Conservation (phyloP, 37 sponge, comb jelly and placozoan species). For the Halichondria panicea region DNA sequence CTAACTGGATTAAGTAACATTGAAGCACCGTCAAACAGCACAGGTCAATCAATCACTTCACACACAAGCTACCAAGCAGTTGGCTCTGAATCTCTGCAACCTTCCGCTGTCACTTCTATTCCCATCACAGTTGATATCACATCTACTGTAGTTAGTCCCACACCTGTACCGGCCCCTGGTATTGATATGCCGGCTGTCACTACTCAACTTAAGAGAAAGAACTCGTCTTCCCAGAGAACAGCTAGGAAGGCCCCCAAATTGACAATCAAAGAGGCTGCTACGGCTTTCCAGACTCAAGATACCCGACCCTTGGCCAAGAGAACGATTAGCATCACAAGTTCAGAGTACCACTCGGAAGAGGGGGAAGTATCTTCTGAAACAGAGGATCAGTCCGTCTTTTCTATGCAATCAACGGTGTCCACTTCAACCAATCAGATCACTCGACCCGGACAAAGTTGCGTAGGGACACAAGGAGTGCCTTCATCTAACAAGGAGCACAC, state of each 20-base stretch:
- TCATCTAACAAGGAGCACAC: neutral
- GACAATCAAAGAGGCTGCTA: neutral
- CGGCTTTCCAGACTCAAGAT: neutral
- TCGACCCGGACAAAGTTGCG: neutral
- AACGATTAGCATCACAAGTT: neutral
- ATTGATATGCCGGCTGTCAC: neutral
- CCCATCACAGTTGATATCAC: too few relatives aligned
- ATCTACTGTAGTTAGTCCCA: too few relatives aligned
- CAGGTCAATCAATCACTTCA: too few relatives aligned
- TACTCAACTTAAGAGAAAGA: neutral
- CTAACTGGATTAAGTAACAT: too few relatives aligned
- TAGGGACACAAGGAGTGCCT: neutral
- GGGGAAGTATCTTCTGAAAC: neutral
- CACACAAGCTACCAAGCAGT: too few relatives aligned
- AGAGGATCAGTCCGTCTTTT: neutral
- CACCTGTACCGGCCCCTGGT: too few relatives aligned
- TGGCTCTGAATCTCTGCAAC: too few relatives aligned
- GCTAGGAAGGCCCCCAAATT: slow-evolving; percentile 3
- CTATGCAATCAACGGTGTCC: too few relatives aligned
- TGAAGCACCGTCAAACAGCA: too few relatives aligned
- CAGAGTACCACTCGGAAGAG: neutral
- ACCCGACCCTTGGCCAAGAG: too few relatives aligned
- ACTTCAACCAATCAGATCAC: too few relatives aligned
- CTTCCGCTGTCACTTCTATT: too few relatives aligned
- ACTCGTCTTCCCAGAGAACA: neutral